Percentiles rank a stretch among this genome's conserved stretches.
phyloP scores from a whole-genome alignment of 2,888 invertebrate genomes.

The Sarcophaga rosellei region DNA sequence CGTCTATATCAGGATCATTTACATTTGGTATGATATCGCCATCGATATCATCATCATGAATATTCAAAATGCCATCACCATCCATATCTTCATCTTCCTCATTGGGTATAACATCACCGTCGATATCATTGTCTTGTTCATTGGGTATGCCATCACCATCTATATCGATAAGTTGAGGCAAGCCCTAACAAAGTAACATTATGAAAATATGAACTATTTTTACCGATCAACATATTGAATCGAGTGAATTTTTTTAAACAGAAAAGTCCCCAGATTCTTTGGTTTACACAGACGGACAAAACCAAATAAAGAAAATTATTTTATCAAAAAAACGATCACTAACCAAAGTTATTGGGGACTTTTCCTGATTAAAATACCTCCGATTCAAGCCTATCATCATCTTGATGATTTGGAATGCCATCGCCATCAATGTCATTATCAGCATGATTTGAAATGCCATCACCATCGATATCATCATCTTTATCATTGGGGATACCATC shows the following conservation, averaged over 20 bases:
- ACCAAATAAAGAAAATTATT: not conserved
- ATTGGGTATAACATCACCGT: slow-evolving; percentile 74
- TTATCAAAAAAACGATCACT: not conserved
- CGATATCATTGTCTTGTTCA: slow-evolving; percentile 71
- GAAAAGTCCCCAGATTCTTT: slow-evolving; percentile 58
- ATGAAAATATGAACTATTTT: slow-evolving; percentile 57
- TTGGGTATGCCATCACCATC: slow-evolving; percentile 75
- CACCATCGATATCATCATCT: slow-evolving; percentile 73
- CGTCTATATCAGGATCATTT: slow-evolving; percentile 75
- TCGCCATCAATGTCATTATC: slow-evolving; percentile 77
- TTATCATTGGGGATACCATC: slow-evolving; percentile 73
- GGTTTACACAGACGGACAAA: not conserved
- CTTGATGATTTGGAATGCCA: slow-evolving; percentile 82
- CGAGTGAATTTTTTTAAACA: slow-evolving; percentile 46
- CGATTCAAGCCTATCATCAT: slow-evolving; percentile 74
- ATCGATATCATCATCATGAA: slow-evolving; percentile 72
- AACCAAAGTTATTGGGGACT: slow-evolving; percentile 60
- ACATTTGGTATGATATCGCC: slow-evolving; percentile 78
- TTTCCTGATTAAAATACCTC: slow-evolving; percentile 64
- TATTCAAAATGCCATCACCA: slow-evolving; percentile 74
- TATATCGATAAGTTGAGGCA: slow-evolving; percentile 61
- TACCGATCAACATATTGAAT: slow-evolving; percentile 44
- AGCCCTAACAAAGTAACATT: slow-evolving; percentile 54
- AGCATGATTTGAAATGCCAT: slow-evolving; percentile 71
- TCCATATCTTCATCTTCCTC: slow-evolving; percentile 71